These are phyloP conservation scores for Liasis olivaceus DNA, from an alignment of 2,797 vertebrate species.

Conservation along the genomic window DNA sequence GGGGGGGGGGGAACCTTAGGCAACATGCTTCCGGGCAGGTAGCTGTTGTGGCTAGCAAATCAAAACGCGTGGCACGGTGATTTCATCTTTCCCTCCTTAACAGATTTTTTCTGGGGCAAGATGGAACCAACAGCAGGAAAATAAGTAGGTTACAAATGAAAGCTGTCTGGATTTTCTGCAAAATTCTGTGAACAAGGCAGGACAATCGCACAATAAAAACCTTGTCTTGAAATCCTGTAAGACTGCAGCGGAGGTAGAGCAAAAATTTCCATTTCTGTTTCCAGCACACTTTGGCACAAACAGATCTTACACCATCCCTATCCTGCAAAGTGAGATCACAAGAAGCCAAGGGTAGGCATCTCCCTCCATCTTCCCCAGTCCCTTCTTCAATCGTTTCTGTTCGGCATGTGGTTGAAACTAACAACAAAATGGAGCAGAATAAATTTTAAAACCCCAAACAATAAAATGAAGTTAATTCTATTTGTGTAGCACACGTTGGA, in stretches of 20 bases:
- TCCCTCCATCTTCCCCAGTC: neutral
- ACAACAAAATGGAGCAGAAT: neutral
- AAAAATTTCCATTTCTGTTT: neutral
- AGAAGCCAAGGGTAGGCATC: neutral
- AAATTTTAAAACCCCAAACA: neutral
- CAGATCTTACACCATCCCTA: neutral
- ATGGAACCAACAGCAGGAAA: neutral
- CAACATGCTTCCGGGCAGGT: neutral
- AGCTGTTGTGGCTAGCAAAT: neutral
- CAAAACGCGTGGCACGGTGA: neutral
- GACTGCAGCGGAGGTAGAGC: neutral
- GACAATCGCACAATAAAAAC: neutral
- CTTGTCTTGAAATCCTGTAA: neutral
- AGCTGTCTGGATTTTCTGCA: neutral
- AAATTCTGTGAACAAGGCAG: neutral
- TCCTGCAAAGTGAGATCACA: neutral
- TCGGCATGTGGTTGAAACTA: slow-evolving; percentile 71
- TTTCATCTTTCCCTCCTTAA: neutral
- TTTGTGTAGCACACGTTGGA: slow-evolving; percentile 58
- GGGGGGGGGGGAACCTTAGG: neutral
- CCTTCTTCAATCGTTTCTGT: slow-evolving; percentile 34
- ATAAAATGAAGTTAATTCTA: slow-evolving; percentile 11
- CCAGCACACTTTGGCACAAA: neutral
- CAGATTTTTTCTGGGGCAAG: neutral
- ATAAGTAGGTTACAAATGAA: neutral